Evolutionary conservation across 2,113 vertebrate species (phyloP).

Genomic region (Lagopus muta): DNA sequence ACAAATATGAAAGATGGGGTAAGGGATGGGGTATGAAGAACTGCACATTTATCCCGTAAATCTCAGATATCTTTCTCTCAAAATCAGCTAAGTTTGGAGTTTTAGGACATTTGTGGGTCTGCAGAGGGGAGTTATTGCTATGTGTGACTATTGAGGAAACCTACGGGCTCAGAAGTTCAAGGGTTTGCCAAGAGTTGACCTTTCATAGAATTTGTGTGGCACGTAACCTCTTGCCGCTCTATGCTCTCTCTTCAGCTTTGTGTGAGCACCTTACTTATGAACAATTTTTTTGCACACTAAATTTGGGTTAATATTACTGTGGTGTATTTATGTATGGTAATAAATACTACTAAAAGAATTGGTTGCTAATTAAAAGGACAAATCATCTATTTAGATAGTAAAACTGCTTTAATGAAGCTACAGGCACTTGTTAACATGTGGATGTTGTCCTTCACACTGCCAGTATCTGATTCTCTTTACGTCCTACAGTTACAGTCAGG

Average conservation of each 20-base stretch:
- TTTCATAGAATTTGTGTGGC: accelerated
- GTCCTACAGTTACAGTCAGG: neutral
- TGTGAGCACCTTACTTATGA: neutral
- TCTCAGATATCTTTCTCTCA: neutral
- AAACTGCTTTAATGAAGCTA: neutral
- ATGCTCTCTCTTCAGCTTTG: neutral
- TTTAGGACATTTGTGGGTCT: neutral
- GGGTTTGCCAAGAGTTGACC: neutral
- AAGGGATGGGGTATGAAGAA: neutral
- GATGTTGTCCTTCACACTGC: neutral
- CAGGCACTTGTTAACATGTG: neutral
- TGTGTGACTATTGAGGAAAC: neutral
- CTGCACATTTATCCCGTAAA: neutral
- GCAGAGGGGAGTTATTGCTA: accelerated
- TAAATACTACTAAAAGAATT: neutral
- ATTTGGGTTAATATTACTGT: neutral
- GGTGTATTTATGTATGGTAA: neutral
- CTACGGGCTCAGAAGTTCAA: neutral
- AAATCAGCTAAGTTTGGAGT: neutral
- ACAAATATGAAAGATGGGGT: neutral
- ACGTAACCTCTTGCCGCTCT: neutral
- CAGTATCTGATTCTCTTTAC: neutral
- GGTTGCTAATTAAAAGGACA: neutral
- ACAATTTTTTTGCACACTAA: neutral
- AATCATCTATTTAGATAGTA: neutral